Base-by-base conservation (phyloP, 2,888 invertebrate species). In the Polydrusus cervinus region DNA sequence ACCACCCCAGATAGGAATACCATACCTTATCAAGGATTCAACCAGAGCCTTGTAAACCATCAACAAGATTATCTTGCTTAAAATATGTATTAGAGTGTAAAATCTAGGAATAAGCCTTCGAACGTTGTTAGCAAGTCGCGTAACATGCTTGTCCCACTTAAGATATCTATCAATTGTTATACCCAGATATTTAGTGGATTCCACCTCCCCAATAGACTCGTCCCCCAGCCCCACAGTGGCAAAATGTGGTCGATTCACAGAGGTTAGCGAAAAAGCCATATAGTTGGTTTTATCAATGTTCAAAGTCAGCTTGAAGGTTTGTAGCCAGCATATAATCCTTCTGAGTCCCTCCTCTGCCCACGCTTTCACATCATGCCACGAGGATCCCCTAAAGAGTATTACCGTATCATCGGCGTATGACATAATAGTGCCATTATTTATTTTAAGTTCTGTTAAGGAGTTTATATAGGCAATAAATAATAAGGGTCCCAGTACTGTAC, bases 1-100 rank as follows among this genome's bases (percentile, higher is more conserved):
- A 60, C 68, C 68, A 16, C 68, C 55, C 68, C 57, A 68, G 16
- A 68, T 25, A 10, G 49, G 11, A 40, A 68, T 68, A 7, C 68
- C 68, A 68, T 68, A 68, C 25, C 68, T 53, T 14, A 68, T 13
- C 40, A 55, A 16, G 14, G 60, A 16, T 60, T 60, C 49, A 13
- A 53, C 38, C 30, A 70, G 18, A 7, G 49, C 18, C 49, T 18
- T 49, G 18, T 49, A 49, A 6, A 49, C 18, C 16, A 18, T 1
- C 11, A 49, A 10, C 11, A 18, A 7, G 9, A 49, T 9, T 7
- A 3, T 18, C 11, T 8, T 11, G 13, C 9, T 10, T 8, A 49
- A 18, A 11, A 49, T 18, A 11, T 49, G 8, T 10, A 16, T 16
- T 6, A 49, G 16, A 18, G 11, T 16, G 18, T 49, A 49, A 18